Conservation (phyloP, 2,888 invertebrate species). For the Drosophila paranaensis region DNA sequence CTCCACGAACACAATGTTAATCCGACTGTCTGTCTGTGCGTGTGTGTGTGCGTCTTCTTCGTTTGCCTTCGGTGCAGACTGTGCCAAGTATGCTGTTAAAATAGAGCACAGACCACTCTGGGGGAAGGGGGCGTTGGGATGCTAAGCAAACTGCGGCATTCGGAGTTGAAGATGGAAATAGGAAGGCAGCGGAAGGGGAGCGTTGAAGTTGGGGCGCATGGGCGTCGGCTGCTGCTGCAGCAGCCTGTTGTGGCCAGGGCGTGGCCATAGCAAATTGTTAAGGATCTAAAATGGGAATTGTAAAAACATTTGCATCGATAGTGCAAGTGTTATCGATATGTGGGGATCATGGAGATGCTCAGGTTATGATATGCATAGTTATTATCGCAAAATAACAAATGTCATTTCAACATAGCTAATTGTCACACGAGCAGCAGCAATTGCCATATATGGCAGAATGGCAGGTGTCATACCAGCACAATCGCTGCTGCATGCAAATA, state of each 20-base stretch:
- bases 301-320: neutral
- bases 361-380: too few species aligned
- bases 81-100: conserved; percentile 53
- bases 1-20: conserved; percentile 32
- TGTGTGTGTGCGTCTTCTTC: conserved; percentile 12
- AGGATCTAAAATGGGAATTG: conserved; percentile 5
- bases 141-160: conserved; percentile 29
- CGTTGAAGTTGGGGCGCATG: conserved; percentile 16
- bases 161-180: conserved; percentile 12
- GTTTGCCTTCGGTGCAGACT: conserved; percentile 51
- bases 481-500: neutral
- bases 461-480: neutral
- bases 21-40: conserved; percentile 18
- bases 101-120: neutral
- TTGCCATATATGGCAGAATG: neutral
- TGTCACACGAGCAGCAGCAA: neutral
- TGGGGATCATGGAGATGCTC: neutral
- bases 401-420: neutral
- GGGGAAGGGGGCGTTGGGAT: neutral
- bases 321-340: conserved; percentile 10
- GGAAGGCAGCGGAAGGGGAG: neutral
- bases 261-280: conserved; percentile 22
- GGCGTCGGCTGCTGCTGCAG: conserved; percentile 49
- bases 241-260: conserved; percentile 23
- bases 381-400: too few species aligned